Conservation (phyloP, 1,140 invertebrate genomes). For the Neodiprion pinetum region DNA sequence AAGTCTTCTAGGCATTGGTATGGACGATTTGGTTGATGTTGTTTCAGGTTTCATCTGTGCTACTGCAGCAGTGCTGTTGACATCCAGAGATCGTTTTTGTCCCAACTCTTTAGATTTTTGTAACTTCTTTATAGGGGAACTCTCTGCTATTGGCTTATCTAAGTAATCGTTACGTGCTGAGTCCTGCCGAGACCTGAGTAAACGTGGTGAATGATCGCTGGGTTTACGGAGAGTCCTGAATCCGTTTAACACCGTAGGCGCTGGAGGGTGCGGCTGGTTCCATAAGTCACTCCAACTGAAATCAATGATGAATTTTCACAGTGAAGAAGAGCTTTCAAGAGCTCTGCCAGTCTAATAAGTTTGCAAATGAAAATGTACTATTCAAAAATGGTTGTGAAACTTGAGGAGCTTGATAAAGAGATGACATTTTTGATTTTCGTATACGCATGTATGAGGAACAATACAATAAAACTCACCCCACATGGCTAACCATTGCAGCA, state of each 20-base stretch:
- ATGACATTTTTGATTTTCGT: no score
- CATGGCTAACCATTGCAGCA: slow-evolving; percentile 58
- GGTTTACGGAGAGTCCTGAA: slow-evolving; percentile 40
- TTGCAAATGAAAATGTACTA: no score
- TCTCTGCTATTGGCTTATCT: slow-evolving; percentile 33
- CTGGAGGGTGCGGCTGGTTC: slow-evolving; percentile 41
- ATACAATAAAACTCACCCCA: slow-evolving; percentile 48
- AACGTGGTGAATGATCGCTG: slow-evolving; percentile 36
- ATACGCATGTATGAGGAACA: no score
- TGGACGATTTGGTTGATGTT: slow-evolving; percentile 43
- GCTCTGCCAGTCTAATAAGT: no score
- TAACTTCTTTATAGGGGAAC: slow-evolving; percentile 23
- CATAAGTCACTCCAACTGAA: slow-evolving; percentile 56
- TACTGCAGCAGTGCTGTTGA: slow-evolving; percentile 25
- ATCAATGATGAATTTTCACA: slow-evolving; percentile 12
- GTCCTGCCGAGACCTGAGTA: slow-evolving; percentile 39
- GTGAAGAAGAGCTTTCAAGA: no score
- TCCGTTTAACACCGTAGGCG: slow-evolving; percentile 38
- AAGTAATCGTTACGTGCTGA: slow-evolving; percentile 32
- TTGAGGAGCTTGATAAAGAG: no score
- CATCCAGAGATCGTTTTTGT: slow-evolving; percentile 25
- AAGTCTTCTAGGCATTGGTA: slow-evolving; percentile 49
- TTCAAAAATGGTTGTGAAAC: no score
- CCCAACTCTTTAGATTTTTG: slow-evolving; percentile 30
- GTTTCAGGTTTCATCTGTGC: slow-evolving; percentile 26